A percentile compares a stretch with the other conserved stretches of the same genome.
Conservation (phyloP, 2,797 vertebrate genomes). For the Astyanax mexicanus region DNA sequence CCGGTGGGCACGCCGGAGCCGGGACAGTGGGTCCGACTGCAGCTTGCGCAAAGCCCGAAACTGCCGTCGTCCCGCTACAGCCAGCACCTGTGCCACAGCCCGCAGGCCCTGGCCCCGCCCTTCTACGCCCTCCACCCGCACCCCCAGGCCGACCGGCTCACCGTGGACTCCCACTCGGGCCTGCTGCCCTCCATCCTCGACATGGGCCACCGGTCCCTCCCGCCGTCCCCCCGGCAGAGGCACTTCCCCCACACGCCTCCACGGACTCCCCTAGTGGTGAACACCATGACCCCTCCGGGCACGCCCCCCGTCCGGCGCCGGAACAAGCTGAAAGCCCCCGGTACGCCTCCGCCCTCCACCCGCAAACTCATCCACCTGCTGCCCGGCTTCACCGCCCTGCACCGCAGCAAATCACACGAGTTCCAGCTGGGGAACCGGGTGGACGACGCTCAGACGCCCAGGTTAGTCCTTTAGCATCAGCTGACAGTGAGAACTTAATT, state of each 20-base stretch:
- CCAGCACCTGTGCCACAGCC: slow-evolving; percentile 88
- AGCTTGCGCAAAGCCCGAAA: slow-evolving; percentile 91
- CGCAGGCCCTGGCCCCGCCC: slow-evolving; percentile 75
- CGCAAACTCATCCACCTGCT: slow-evolving; percentile 95
- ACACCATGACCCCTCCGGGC: slow-evolving; percentile 88
- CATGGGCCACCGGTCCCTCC: slow-evolving; percentile 87
- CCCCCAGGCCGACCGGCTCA: slow-evolving; percentile 85
- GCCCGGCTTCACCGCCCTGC: slow-evolving; percentile 92
- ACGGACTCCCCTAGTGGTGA: slow-evolving; percentile 91
- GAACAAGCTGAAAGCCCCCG: slow-evolving; percentile 93
- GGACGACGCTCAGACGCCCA: slow-evolving; percentile 91
- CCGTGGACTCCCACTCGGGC: slow-evolving; percentile 78
- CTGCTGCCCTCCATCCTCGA: slow-evolving; percentile 76
- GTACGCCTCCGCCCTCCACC: slow-evolving; percentile 91
- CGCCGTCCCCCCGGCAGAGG: slow-evolving; percentile 92
- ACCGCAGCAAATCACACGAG: slow-evolving; percentile 98
- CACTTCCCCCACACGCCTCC: slow-evolving; percentile 90
- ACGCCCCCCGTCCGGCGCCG: slow-evolving; percentile 89
- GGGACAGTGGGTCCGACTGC: slow-evolving; percentile 88
- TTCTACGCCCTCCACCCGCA: slow-evolving; percentile 70
- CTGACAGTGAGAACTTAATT: not conserved
- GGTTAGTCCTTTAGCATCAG: slow-evolving; percentile 81
- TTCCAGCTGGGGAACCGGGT: slow-evolving; percentile 95
- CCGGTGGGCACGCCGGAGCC: slow-evolving; percentile 83
- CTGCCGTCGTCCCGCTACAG: slow-evolving; percentile 83